Percentiles rank a stretch among this genome's conserved stretches.
phyloP scores from a whole-genome alignment of 23 tunicate genomes.

The Botrylloides violaceus region DNA sequence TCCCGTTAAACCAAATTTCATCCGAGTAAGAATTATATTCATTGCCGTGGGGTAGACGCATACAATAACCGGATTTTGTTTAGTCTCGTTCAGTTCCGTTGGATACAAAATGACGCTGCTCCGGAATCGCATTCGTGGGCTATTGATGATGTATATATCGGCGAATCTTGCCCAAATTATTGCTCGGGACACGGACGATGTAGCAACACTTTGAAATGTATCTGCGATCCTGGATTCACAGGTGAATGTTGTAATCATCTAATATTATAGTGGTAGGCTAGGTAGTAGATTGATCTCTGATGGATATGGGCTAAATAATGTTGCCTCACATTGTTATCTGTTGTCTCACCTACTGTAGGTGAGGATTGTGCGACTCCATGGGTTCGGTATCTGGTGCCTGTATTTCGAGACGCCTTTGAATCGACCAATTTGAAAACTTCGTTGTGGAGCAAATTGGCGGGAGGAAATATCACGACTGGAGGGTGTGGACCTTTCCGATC shows the following conservation, averaged over 20 bases:
- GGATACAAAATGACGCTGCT: conserved; percentile 52
- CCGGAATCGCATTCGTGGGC: conserved; percentile 53
- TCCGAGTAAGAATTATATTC: conserved; percentile 38
- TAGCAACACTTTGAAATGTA: conserved; percentile 27
- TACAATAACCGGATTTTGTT: too few species aligned
- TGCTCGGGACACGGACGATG: conserved; percentile 82
- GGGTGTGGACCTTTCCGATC: conserved; percentile 80
- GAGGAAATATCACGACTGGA: conserved; percentile 56
- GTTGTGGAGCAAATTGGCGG: conserved; percentile 40
- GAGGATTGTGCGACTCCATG: conserved; percentile 2
- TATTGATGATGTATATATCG: conserved; percentile 70
- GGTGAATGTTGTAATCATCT: too few species aligned
- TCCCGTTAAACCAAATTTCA: conserved; percentile 44
- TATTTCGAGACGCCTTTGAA: conserved; percentile 20
- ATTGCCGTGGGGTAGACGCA: too few species aligned
- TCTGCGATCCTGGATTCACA: conserved; percentile 56
- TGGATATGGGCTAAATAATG: too few species aligned
- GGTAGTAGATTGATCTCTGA: too few species aligned
- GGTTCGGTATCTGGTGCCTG: conserved; percentile 13
- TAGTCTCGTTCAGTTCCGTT: conserved; percentile 78
- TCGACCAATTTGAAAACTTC: not conserved
- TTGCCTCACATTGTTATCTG: too few species aligned
- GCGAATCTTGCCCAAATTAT: conserved; percentile 62
- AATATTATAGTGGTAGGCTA: too few species aligned
- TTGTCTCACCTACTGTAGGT: not conserved